phyloP scores from a whole-genome alignment of 1,140 invertebrate genomes.

The Drosophila quadrilineata region DNA sequence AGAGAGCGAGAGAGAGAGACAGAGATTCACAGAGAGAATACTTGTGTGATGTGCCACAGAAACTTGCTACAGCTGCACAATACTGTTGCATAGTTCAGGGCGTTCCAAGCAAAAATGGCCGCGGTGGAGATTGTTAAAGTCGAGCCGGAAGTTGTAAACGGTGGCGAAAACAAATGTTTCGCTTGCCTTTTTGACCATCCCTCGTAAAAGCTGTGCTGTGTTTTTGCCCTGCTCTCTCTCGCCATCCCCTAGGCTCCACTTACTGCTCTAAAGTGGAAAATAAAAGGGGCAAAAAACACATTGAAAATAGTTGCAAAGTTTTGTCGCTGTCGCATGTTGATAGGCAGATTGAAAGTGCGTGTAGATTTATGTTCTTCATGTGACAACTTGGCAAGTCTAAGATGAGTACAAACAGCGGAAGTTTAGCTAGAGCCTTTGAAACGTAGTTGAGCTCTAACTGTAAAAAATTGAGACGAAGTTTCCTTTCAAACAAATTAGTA shows the following conservation, averaged over 20 bases:
- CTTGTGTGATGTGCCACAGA: not conserved
- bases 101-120: constrained; percentile 27
- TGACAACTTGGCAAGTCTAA: constrained; percentile 51
- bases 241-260: too few species aligned
- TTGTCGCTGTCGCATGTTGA: constrained; percentile 46
- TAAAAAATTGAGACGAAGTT: not conserved
- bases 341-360: constrained; percentile 48
- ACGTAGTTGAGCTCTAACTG: constrained; percentile 10
- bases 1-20: too few species aligned
- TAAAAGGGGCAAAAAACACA: constrained; percentile 17
- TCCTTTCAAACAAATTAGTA: too few species aligned
- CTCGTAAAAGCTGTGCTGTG: constrained; percentile 37
- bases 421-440: constrained; percentile 37
- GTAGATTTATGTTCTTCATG: constrained; percentile 64
- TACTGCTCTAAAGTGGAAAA: constrained; percentile 29
- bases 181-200: constrained; percentile 60
- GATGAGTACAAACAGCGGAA: constrained; percentile 37
- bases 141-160: constrained; percentile 61
- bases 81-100: constrained; percentile 45
- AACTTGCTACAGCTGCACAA: constrained; percentile 34
- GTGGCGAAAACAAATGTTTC: constrained; percentile 65
- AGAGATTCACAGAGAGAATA: too few species aligned
- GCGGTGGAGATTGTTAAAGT: constrained; percentile 36
- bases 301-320: constrained; percentile 53
- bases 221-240: not conserved